Evolutionary conservation across 2,888 invertebrate genomes (phyloP).

Genomic region (Spicauda simplicius): DNA sequence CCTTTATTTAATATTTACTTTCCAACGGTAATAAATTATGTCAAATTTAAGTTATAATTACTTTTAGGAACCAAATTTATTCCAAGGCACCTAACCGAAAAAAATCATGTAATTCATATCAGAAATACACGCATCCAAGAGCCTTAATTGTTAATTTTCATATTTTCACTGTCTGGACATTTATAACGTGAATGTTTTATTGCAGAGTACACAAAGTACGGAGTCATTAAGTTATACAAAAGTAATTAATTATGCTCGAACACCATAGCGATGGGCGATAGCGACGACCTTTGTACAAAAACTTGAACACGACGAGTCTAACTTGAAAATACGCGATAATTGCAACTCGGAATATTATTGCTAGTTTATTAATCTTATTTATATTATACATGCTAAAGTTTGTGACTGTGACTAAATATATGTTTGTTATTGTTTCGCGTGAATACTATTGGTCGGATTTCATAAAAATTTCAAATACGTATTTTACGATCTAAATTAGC

Average conservation of each 20-base stretch:
- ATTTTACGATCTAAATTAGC: too few species aligned
- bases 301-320: constrained; percentile 11
- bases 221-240: constrained; percentile 1
- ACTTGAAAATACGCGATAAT: constrained; percentile 5
- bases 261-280: constrained; percentile 22
- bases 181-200: background rate
- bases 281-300: constrained; percentile 18
- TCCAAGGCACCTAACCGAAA: background rate
- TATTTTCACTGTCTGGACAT: background rate
- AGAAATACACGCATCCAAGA: too few species aligned
- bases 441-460: too few species aligned
- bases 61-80: too few species aligned
- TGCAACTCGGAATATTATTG: background rate
- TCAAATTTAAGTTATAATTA: too few species aligned
- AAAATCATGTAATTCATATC: background rate
- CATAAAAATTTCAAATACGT: too few species aligned
- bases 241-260: constrained; percentile 24
- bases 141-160: too few species aligned
- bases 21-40: too few species aligned
- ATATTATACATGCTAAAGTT: too few species aligned
- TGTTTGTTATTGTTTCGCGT: too few species aligned
- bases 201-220: background rate
- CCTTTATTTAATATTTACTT: too few species aligned
- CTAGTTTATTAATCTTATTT: background rate
- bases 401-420: too few species aligned